Base-by-base conservation (phyloP, 92 coral and sea anemone species). In the Parazoanthus darwini region DNA sequence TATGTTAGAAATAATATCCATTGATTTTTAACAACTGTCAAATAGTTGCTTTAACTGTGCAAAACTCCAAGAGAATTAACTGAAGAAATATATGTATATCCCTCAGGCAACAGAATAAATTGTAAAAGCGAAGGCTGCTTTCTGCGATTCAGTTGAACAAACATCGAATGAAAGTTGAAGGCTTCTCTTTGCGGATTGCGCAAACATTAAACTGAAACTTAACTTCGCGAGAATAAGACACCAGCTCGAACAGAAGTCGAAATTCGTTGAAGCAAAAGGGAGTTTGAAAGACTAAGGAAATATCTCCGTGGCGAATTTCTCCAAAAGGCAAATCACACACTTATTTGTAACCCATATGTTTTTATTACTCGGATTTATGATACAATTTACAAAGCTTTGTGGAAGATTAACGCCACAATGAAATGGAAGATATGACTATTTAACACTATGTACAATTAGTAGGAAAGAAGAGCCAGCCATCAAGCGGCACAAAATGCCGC, bases 371-470 rank as follows among this genome's bases (percentile, higher is more conserved):
- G 68, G 70, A 70, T 70, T 43, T 84, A 84, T 84, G 78, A 84
- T 84, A 84, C 87, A 84, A 84, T 84, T 70, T 84, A 84, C 78
- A 84, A 84, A 70, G 87, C 87, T 68, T 71, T 74, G 87, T 84
- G 78, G 79, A 71, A 44, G 79, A 84, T 44, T 46, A 84, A 72
- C 56, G 38, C 87, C 87, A 84, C 87, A 84, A 46, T 71, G 35
- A 71, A 84, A 84, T 84, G 56, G 38, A 48, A 74, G 78, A 70
- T 6, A 66, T 74, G 26, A 22, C 66, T 84, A 70, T 84, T 84
- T 26, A 84, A 71, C 87, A 84, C 65, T 84, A 84, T 84, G 67
- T 84, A 71, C 87, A 84, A 71, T 71, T 68, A 23, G 23, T 22
- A 67, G 77, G 18, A 71, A 82, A 33, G 25, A 23, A 83, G 25